phyloP scores from a whole-genome alignment of 2,888 invertebrate genomes.

The Smittia sp. region DNA sequence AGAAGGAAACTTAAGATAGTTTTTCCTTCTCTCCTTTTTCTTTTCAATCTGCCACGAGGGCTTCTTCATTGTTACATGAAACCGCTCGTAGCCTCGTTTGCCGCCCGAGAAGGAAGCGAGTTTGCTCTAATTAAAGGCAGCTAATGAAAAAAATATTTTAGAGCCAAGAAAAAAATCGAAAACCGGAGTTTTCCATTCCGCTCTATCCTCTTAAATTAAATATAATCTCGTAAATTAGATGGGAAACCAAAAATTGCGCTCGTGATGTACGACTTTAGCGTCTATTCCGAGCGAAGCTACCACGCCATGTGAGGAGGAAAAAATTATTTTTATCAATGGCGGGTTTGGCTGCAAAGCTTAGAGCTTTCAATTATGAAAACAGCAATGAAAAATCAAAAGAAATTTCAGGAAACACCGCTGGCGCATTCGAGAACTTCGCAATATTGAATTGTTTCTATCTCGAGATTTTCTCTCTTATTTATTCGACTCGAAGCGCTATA shows the following conservation, averaged over 20 bases:
- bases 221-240: constrained; percentile 40
- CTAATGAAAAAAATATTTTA: constrained; percentile 22
- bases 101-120: neutral
- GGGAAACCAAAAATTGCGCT: constrained; percentile 10
- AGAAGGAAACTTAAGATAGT: neutral
- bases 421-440: neutral
- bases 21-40: neutral
- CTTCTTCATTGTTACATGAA: neutral
- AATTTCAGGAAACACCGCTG: neutral
- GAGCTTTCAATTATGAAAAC: neutral
- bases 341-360: neutral
- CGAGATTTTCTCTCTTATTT: constrained; percentile 12
- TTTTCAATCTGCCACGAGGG: neutral
- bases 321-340: constrained; percentile 12
- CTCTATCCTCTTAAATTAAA: constrained; percentile 31
- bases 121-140: constrained; percentile 29
- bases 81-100: neutral
- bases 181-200: neutral
- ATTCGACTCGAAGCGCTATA: neutral
- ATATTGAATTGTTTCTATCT: constrained; percentile 28
- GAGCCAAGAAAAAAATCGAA: constrained; percentile 13
- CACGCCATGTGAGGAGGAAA: neutral
- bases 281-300: neutral
- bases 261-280: constrained; percentile 33
- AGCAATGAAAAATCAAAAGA: neutral